Evolutionary conservation across 37 sponge, comb jelly and placozoan species (phyloP), one percentile per base, ranked within the genome.

Genomic region (Agelas oroides): DNA sequence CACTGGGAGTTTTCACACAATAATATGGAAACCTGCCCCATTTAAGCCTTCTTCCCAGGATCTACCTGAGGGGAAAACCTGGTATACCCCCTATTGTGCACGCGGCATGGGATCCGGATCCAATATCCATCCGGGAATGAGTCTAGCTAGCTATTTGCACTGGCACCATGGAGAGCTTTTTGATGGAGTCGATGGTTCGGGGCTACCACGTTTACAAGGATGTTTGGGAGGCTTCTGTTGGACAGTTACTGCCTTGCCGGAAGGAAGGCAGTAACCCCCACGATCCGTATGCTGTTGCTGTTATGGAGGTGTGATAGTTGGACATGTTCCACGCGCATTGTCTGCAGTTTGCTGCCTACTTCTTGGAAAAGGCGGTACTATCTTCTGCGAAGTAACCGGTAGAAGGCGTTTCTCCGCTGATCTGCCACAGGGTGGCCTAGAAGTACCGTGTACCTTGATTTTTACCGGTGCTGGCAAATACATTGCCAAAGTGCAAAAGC

Each of bases 301-400:
- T 61, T 2, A 25, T 61, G 62, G 14, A 25, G 12, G 62, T 3
- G 5, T 5, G 25, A 25, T 74, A n/a, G 76, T 74, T 2, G 76
- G 76, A 2, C 76, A 74, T 6, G 76, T 74, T 5, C 76, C 76
- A 2, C 2, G 76, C 2, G 14, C 2, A 18, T 41, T 74, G 1
- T 74, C 25, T n/a, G n/a, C 62, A 14, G 62, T 61, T 18, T 54
- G 57, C 31, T 74, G 5, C 3, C 3, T 36, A 2, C 46, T 41
- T 57, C 28, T 74, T 5, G 5, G 33, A 5, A 6, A 13, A 54
- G 76, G 76, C 28, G 76, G 76, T 2, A 15, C 5, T 1, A 31
- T 74, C 20, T 20, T 21, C 21, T 74, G 76, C 17, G 13, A 74
- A 74, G 33, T 74, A 6, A 74, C 55, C 5, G 76, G 76, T 20